Percentiles rank a stretch among this genome's conserved stretches.
Conservation (phyloP, 2,113 vertebrate species). For the Seriola quinqueradiata region DNA sequence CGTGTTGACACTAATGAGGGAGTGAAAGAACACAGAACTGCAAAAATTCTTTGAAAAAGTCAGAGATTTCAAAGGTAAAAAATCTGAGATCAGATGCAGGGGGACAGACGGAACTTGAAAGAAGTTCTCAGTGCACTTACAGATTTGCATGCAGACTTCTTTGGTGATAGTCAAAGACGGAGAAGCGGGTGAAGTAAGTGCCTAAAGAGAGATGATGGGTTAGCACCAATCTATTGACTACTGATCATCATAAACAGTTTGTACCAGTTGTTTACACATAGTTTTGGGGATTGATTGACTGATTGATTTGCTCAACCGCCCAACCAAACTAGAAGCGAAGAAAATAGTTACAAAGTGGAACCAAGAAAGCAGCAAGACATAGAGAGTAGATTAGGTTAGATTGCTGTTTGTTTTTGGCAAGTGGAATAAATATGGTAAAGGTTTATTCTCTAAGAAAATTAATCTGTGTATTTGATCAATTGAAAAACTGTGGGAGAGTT, state of each 20-base stretch:
- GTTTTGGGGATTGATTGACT: not conserved
- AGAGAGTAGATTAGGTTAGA: not conserved
- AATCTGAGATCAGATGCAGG: constrained; percentile 47
- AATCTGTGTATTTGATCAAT: not conserved
- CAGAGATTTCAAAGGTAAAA: constrained; percentile 56
- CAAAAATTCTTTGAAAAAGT: constrained; percentile 33
- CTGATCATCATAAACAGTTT: constrained; percentile 1
- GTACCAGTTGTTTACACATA: not conserved
- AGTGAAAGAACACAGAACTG: constrained; percentile 13
- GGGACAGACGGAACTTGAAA: constrained; percentile 32
- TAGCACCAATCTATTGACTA: not conserved
- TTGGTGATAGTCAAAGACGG: constrained; percentile 1
- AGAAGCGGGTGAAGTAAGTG: not conserved
- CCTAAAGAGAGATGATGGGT: not conserved
- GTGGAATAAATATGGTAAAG: not conserved
- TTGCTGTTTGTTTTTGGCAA: not conserved
- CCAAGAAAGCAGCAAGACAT: not conserved
- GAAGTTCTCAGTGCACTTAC: constrained; percentile 19
- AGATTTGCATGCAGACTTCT: not conserved
- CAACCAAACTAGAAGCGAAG: not conserved
- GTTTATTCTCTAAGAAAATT: not conserved
- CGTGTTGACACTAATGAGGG: constrained; percentile 59
- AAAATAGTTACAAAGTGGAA: not conserved
- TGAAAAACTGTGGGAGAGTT: not conserved
- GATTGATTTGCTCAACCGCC: not conserved